Evolutionary conservation across 2,888 invertebrate species (phyloP).

Genomic region (Nemapogon koenigi): DNA sequence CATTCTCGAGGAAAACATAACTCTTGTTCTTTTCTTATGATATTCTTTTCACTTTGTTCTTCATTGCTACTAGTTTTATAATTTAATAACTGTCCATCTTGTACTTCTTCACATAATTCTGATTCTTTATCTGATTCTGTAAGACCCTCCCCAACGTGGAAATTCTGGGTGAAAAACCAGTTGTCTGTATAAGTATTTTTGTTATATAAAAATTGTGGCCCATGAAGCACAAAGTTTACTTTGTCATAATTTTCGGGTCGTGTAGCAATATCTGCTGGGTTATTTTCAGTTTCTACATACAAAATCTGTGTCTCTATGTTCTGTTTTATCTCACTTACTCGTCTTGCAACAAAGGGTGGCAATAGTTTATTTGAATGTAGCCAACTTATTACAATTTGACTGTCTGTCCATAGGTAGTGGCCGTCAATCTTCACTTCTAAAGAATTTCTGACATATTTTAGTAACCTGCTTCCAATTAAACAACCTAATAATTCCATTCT

Average conservation of each 20-base stretch:
- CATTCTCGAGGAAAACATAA: background rate
- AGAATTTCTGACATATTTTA: background rate
- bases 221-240: background rate
- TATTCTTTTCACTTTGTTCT: background rate
- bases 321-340: constrained; percentile 1
- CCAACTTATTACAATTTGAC: constrained; percentile 5
- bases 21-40: background rate
- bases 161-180: background rate
- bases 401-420: constrained; percentile 1
- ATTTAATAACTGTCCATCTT: background rate
- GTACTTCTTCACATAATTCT: background rate
- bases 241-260: background rate
- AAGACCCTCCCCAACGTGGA: background rate
- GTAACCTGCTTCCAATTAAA: constrained; percentile 1
- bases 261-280: background rate
- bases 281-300: background rate
- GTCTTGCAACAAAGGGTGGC: constrained; percentile 1
- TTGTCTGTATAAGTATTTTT: background rate
- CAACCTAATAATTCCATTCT: background rate
- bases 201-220: background rate
- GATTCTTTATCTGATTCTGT: background rate
- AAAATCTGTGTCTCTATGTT: background rate
- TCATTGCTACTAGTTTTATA: background rate
- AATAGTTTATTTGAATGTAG: background rate
- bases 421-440: background rate